phyloP scores from a whole-genome alignment of 2,113 vertebrate genomes.

The Ceuthmochares aereus region DNA sequence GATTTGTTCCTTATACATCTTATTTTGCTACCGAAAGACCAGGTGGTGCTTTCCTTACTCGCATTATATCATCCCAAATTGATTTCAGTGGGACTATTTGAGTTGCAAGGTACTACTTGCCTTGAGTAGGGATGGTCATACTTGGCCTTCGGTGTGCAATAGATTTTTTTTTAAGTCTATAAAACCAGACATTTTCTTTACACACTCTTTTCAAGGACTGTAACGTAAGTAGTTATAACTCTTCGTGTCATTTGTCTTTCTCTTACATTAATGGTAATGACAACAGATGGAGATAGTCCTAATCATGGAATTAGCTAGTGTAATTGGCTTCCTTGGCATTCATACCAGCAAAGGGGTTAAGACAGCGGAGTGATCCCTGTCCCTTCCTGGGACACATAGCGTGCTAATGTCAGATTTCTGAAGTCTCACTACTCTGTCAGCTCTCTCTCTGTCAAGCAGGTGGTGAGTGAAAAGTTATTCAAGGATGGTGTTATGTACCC shows the following conservation, averaged over 20 bases:
- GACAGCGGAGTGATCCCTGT: neutral
- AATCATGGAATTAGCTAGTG: neutral
- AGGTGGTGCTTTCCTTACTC: neutral
- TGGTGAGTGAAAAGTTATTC: constrained; percentile 75
- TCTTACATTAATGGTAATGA: neutral
- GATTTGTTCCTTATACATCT: neutral
- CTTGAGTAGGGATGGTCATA: neutral
- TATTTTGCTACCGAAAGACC: neutral
- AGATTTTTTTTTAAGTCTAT: neutral
- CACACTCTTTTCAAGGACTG: neutral
- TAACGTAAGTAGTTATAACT: neutral
- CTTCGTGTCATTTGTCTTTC: neutral
- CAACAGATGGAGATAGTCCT: neutral
- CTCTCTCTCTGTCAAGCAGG: constrained; percentile 61
- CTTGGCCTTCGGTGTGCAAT: neutral
- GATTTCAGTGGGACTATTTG: constrained; percentile 50
- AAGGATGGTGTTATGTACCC: constrained; percentile 76
- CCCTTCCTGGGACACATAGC: constrained; percentile 28
- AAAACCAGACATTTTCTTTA: neutral
- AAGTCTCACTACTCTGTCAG: constrained; percentile 53
- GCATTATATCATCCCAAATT: constrained; percentile 20
- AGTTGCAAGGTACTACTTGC: neutral
- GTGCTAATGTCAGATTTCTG: constrained; percentile 55
- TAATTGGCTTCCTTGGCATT: neutral
- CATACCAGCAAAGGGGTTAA: neutral